phyloP scores from a whole-genome alignment of 2,113 vertebrate genomes.

The Corydoras sp. region DNA sequence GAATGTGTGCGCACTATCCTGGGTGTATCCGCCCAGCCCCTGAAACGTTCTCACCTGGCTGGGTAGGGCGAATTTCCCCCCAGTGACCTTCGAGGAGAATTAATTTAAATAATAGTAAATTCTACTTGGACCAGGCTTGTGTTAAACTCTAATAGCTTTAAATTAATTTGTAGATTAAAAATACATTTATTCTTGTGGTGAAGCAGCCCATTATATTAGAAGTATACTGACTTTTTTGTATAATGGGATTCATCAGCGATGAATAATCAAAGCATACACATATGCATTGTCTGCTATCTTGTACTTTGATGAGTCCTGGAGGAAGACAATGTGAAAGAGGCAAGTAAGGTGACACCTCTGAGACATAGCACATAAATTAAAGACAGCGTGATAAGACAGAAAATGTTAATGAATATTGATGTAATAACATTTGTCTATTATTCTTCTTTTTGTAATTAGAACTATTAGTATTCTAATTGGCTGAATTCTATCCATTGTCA shows the following conservation, averaged over 20 bases:
- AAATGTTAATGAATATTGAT: constrained; percentile 89
- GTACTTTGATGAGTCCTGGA: constrained; percentile 37
- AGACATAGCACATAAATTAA: constrained; percentile 84
- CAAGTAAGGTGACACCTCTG: constrained; percentile 77
- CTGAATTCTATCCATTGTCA: constrained; percentile 62
- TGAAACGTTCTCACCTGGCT: no score
- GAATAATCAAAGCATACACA: constrained; percentile 10
- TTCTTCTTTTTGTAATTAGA: constrained; percentile 87
- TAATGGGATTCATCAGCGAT: background rate
- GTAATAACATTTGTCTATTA: constrained; percentile 81
- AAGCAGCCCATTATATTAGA: no score
- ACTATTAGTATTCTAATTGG: constrained; percentile 85
- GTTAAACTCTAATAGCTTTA: no score
- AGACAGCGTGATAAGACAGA: constrained; percentile 80
- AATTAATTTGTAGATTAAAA: no score
- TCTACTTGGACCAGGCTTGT: no score
- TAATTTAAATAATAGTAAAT: no score
- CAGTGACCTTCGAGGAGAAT: no score
- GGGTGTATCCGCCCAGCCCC: no score
- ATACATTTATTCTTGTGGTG: no score
- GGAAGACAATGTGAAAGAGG: constrained; percentile 50
- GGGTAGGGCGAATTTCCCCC: no score
- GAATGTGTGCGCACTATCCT: no score
- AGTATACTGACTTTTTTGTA: no score
- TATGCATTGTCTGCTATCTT: background rate